Conservation (phyloP, 2,888 invertebrate genomes). For the Eurois occulta region DNA sequence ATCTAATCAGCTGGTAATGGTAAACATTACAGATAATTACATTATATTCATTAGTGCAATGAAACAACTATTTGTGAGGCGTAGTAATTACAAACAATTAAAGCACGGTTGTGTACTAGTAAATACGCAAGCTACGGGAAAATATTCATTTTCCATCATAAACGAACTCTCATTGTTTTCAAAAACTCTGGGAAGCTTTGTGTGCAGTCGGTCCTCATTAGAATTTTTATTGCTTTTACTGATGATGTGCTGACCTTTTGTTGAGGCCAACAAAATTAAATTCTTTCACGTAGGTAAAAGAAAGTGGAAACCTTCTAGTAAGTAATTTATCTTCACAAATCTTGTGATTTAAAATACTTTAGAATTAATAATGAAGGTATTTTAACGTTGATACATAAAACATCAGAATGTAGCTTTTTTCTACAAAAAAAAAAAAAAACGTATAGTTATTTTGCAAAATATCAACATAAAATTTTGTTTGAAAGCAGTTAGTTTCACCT, state of each 20-base stretch:
- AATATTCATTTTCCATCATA: conserved; percentile 21
- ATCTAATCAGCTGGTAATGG: conserved; percentile 32
- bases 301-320: conserved; percentile 34
- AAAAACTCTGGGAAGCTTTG: conserved; percentile 73
- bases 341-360: conserved; percentile 30
- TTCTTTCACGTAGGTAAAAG: conserved; percentile 44
- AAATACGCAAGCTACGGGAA: conserved; percentile 15
- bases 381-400: neutral
- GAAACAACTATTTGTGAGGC: conserved; percentile 30
- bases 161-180: conserved; percentile 39
- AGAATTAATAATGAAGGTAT: conserved; percentile 29
- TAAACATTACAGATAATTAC: conserved; percentile 40
- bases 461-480: conserved; percentile 47
- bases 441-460: conserved; percentile 26
- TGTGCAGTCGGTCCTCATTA: conserved; percentile 67
- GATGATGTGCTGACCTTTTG: conserved; percentile 55
- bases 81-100: conserved; percentile 22
- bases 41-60: conserved; percentile 11
- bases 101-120: neutral
- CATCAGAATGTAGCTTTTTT: neutral
- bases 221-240: conserved; percentile 68
- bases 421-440: conserved; percentile 1
- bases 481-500: conserved; percentile 56
- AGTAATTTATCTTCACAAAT: conserved; percentile 27
- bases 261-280: conserved; percentile 43